Evolutionary conservation across 2,113 vertebrate genomes (phyloP).

Genomic region (Pygoscelis antarcticus): DNA sequence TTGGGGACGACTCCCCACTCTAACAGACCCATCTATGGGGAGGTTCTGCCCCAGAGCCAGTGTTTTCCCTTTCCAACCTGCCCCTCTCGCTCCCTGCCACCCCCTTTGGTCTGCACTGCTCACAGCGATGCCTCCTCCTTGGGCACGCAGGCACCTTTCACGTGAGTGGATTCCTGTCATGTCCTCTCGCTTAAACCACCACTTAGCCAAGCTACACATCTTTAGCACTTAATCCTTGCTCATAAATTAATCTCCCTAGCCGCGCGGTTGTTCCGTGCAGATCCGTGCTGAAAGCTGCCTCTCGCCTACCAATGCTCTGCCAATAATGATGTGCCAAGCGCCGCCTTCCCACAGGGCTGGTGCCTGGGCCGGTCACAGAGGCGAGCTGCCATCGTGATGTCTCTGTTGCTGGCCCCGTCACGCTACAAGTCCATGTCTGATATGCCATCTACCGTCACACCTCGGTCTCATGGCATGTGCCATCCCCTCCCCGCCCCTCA

Average conservation of each 20-base stretch:
- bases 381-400: background rate
- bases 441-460: background rate
- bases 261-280: background rate
- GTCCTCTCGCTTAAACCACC: background rate
- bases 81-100: rapidly evolving
- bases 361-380: background rate
- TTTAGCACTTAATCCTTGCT: slow-evolving; percentile 53
- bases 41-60: background rate
- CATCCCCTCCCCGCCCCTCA: rapidly evolving
- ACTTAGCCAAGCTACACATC: slow-evolving; percentile 14
- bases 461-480: rapidly evolving
- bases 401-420: background rate
- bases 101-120: background rate
- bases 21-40: background rate
- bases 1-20: background rate
- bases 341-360: background rate
- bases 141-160: background rate
- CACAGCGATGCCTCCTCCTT: background rate
- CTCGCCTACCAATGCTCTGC: background rate
- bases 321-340: background rate
- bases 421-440: background rate
- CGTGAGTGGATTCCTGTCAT: background rate
- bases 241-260: slow-evolving; percentile 18
- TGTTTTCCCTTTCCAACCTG: background rate
- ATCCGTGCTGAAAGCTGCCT: background rate